Evolutionary conservation across 1,140 invertebrate species (phyloP).

Genomic region (Cepaea nemoralis): DNA sequence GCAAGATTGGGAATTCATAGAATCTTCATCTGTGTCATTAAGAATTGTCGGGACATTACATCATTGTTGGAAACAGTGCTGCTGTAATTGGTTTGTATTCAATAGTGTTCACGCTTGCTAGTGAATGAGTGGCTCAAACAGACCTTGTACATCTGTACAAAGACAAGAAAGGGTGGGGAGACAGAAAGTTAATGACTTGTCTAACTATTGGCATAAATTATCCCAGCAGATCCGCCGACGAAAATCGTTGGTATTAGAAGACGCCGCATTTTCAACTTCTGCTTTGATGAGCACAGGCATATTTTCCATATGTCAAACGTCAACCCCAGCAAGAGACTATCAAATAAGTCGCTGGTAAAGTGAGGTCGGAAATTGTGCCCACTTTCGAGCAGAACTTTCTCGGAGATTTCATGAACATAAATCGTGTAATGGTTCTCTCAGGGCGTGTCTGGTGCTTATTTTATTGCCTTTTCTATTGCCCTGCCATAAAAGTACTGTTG

Average conservation of each 20-base stretch:
- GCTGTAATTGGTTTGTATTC: too few relatives aligned
- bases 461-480: neutral
- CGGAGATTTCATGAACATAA: neutral
- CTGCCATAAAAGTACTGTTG: neutral
- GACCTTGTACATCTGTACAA: too few relatives aligned
- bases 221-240: neutral
- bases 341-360: neutral
- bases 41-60: too few relatives aligned
- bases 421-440: neutral
- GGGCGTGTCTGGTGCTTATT: neutral
- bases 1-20: too few relatives aligned
- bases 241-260: neutral
- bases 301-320: neutral
- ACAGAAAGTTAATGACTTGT: too few relatives aligned
- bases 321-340: neutral
- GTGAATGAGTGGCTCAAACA: too few relatives aligned
- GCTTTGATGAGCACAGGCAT: neutral
- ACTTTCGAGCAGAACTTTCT: neutral
- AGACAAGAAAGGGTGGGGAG: too few relatives aligned
- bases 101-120: too few relatives aligned
- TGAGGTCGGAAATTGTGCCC: neutral
- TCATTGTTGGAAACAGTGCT: too few relatives aligned
- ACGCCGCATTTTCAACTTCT: neutral
- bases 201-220: neutral
- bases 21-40: too few relatives aligned